Percentiles rank a stretch among this genome's conserved stretches.
Evolutionary conservation across 2,888 invertebrate species (phyloP).

Genomic region (Tipula confusa): DNA sequence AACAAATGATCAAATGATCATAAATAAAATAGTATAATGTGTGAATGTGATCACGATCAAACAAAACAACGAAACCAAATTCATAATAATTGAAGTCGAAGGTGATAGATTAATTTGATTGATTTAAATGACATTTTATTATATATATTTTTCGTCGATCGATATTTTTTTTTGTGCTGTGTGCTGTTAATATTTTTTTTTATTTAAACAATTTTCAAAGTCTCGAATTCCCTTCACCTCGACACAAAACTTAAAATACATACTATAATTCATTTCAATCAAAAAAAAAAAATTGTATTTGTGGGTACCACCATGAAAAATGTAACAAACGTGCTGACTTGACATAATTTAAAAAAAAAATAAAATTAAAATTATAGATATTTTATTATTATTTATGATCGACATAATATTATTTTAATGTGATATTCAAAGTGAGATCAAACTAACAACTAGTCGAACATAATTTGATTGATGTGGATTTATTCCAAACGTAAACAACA

Average conservation of each 20-base stretch:
- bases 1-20: slow-evolving; percentile 20
- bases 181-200: neutral
- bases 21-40: slow-evolving; percentile 25
- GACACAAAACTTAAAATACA: neutral
- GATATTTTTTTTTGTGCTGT: slow-evolving; percentile 7
- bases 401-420: neutral
- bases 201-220: neutral
- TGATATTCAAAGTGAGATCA: neutral
- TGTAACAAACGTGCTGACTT: slow-evolving; percentile 25
- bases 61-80: neutral
- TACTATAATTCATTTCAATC: slow-evolving; percentile 25
- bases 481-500: neutral
- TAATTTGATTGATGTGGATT: slow-evolving; percentile 12
- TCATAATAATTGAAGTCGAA: slow-evolving; percentile 30
- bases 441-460: neutral
- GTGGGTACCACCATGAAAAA: neutral
- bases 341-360: neutral
- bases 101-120: slow-evolving; percentile 30
- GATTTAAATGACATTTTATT: slow-evolving; percentile 30
- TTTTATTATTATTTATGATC: slow-evolving; percentile 25
- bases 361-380: neutral
- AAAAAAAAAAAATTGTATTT: slow-evolving; percentile 3
- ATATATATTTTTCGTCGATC: slow-evolving; percentile 3
- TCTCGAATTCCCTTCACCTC: neutral
- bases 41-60: slow-evolving; percentile 26